Evolutionary conservation across 2,797 vertebrate genomes (phyloP), one percentile per base, ranked within the genome.

Genomic region (Mergus octosetaceus): DNA sequence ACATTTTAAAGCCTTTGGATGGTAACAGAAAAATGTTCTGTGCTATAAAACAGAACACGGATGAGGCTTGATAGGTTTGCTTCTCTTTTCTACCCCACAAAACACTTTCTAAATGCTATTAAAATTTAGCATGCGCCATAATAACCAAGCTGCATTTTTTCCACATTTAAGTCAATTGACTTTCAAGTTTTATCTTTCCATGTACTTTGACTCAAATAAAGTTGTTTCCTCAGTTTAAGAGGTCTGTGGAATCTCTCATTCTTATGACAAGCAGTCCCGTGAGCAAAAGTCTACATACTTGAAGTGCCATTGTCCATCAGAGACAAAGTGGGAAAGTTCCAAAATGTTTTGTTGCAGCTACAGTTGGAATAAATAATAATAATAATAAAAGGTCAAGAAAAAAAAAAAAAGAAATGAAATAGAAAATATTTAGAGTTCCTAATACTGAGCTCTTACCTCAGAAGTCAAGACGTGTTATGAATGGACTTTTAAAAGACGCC

Each of bases 101-200:
- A 98, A 97, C 4, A 86, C 97, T 97, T 98, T 94, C 97, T 98
- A 98, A 98, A 98, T 91, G 98, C 97, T 97, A 97, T 98, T 98
- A 98, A 98, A 97, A 98, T 98, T 97, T 98, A 97, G 97, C 97
- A 95, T 97, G 96, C 53, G 0, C 97, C 95, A 56, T 97, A 97
- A 97, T 97, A 98, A 94, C 97, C 93, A 87, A 94, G 96, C 95
- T 84, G 95, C 96, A 96, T 97, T 97, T 97, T 94, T 95, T 75
- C 95, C 85, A 89, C 73, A 96, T 95, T 97, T 95, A 96, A 98
- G 98, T 97, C 97, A 95, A 97, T 94, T 97, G 97, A 96, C 94
- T 98, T 97, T 95, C 82, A 96, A 93, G 96, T 97, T 98, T 97
- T 97, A 97, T 96, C 93, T 95, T 96, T 94, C 79, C 89, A 89